Conservation (phyloP, 1,140 invertebrate genomes). For the Luehdorfia chinensis region DNA sequence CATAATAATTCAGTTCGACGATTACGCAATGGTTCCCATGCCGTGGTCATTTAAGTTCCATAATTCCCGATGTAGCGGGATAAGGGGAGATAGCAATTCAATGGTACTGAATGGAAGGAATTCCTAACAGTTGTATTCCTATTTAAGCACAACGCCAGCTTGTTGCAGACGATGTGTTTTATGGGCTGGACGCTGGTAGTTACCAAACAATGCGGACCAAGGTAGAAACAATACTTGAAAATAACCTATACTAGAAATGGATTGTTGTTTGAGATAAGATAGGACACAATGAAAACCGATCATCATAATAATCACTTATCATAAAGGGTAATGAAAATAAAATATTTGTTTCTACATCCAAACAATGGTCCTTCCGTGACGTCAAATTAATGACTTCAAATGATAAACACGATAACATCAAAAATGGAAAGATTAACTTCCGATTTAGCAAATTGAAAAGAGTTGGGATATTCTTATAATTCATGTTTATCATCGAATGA, state of each 20-base stretch:
- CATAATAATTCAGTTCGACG: slow-evolving; percentile 15
- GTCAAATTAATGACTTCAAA: neutral
- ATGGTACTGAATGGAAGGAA: slow-evolving; percentile 37
- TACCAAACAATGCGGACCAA: neutral
- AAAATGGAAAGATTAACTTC: neutral
- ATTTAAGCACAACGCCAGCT: slow-evolving; percentile 6
- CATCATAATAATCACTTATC: no score
- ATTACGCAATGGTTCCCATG: slow-evolving; percentile 42
- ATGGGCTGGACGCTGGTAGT: neutral
- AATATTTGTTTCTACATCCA: neutral
- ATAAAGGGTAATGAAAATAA: no score
- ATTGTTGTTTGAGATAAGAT: no score
- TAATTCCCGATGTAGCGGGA: slow-evolving; percentile 50
- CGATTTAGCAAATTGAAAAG: slow-evolving; percentile 1
- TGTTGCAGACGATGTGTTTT: slow-evolving; percentile 7
- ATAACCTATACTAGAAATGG: no score
- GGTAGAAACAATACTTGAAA: no score
- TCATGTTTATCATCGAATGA: neutral
- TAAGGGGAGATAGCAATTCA: slow-evolving; percentile 30
- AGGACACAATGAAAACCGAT: no score
- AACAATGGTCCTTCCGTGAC: slow-evolving; percentile 2
- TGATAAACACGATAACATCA: neutral
- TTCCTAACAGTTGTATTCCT: slow-evolving; percentile 31
- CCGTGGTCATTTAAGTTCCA: slow-evolving; percentile 26
- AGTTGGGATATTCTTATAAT: slow-evolving; percentile 5